Conservation (phyloP, 2,113 vertebrate genomes). For the Leucoraja erinaceus region DNA sequence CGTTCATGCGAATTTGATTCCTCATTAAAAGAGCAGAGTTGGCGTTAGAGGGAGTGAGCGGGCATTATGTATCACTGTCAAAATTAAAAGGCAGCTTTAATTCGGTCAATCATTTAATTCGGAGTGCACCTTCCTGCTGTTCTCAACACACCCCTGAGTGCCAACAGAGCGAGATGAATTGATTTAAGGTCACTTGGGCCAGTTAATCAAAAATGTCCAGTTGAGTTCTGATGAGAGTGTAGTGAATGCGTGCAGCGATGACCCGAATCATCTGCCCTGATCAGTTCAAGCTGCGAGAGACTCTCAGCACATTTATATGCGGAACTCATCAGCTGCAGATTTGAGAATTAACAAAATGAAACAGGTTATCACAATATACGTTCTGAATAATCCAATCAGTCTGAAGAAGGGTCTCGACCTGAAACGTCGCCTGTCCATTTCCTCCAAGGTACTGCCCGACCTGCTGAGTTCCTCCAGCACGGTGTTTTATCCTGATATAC, state of each 20-base stretch:
- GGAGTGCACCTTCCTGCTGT: background rate
- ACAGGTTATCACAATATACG: background rate
- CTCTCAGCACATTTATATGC: background rate
- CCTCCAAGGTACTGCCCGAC: no score
- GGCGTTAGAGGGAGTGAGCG: background rate
- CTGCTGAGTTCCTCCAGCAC: no score
- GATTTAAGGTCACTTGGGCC: background rate
- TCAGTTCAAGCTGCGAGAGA: background rate
- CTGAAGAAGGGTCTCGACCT: no score
- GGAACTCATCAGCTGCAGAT: background rate
- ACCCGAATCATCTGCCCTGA: no score
- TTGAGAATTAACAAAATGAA: constrained; percentile 10
- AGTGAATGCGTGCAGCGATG: background rate
- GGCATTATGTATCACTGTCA: background rate
- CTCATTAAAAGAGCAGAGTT: background rate
- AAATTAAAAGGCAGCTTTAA: background rate
- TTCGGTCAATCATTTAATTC: background rate
- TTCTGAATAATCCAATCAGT: no score
- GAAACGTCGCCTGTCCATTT: no score
- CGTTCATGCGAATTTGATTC: background rate
- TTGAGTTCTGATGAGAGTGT: background rate
- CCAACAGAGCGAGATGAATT: background rate
- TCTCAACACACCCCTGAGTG: background rate
- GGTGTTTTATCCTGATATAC: no score
- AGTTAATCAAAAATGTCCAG: background rate